Conservation (phyloP, 2,888 invertebrate species). For the Xylocampa areola region DNA sequence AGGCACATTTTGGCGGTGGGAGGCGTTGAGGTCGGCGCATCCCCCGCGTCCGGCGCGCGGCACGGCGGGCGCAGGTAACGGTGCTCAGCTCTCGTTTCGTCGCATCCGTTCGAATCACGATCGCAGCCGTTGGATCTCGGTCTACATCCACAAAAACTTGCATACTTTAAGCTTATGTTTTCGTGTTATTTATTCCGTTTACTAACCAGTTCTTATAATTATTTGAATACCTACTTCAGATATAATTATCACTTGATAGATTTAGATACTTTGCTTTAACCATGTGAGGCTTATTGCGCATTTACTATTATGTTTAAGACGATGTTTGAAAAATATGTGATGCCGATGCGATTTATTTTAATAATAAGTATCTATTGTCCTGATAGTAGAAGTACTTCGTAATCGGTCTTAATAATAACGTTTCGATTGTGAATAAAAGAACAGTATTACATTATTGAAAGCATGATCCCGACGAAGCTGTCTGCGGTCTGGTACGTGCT, state of each 20-base stretch:
- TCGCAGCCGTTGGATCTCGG: slow-evolving; percentile 61
- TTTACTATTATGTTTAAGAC: slow-evolving; percentile 81
- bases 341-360: slow-evolving; percentile 66
- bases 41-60: slow-evolving; percentile 61
- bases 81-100: slow-evolving; percentile 82
- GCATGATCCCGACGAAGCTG: slow-evolving; percentile 39
- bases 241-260: slow-evolving; percentile 63
- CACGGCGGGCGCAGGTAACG: slow-evolving; percentile 78
- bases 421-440: slow-evolving; percentile 62
- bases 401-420: slow-evolving; percentile 57
- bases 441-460: slow-evolving; percentile 71
- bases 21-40: slow-evolving; percentile 66
- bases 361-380: slow-evolving; percentile 72
- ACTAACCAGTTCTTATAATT: slow-evolving; percentile 66
- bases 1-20: slow-evolving; percentile 65
- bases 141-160: slow-evolving; percentile 56
- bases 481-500: slow-evolving; percentile 37
- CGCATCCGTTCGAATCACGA: slow-evolving; percentile 70
- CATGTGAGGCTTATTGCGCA: slow-evolving; percentile 85
- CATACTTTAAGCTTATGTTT: slow-evolving; percentile 52
- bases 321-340: slow-evolving; percentile 76
- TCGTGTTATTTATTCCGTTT: slow-evolving; percentile 67
- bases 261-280: slow-evolving; percentile 71
- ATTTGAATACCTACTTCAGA: slow-evolving; percentile 66
- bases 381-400: slow-evolving; percentile 39